Evolutionary conservation across 37 sponge, comb jelly and placozoan species (phyloP).

Genomic region (Beroe forskalii): DNA sequence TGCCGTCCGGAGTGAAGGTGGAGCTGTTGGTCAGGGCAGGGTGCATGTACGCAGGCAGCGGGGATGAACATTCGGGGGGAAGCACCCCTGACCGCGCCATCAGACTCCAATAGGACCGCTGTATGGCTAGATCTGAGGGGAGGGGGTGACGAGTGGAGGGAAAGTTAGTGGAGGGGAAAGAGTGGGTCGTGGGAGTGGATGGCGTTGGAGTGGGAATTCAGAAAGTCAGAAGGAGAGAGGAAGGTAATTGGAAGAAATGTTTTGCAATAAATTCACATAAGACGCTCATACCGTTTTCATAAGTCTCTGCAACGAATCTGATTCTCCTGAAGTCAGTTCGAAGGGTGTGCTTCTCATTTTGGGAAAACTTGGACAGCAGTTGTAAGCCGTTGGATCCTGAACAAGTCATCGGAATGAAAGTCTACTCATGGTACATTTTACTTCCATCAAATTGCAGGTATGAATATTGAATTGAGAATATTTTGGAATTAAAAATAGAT

Average conservation of each 20-base stretch:
- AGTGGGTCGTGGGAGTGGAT: no score
- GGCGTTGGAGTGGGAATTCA: no score
- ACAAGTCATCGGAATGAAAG: no score
- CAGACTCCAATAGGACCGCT: slow-evolving; percentile 62
- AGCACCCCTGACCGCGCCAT: not conserved
- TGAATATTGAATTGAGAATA: no score
- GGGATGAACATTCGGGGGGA: slow-evolving; percentile 32
- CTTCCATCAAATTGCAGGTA: no score
- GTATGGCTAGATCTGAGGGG: slow-evolving; percentile 5
- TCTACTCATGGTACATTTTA: no score
- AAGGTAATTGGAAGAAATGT: no score
- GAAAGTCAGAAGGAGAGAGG: no score
- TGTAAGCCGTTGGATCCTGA: slow-evolving; percentile 20
- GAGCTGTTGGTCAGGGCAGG: slow-evolving; percentile 27
- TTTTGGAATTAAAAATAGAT: no score
- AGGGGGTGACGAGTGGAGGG: no score
- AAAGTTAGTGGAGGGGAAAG: no score
- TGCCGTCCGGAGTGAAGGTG: not conserved
- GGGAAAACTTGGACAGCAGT: slow-evolving; percentile 38
- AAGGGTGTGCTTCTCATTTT: slow-evolving; percentile 34
- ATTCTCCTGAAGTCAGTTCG: slow-evolving; percentile 32
- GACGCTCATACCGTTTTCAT: slow-evolving; percentile 54
- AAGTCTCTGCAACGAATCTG: slow-evolving; percentile 18
- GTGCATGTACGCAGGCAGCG: slow-evolving; percentile 45
- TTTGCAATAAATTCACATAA: no score